phyloP scores from a whole-genome alignment of 2,113 vertebrate species.

The Syrrhaptes paradoxus region DNA sequence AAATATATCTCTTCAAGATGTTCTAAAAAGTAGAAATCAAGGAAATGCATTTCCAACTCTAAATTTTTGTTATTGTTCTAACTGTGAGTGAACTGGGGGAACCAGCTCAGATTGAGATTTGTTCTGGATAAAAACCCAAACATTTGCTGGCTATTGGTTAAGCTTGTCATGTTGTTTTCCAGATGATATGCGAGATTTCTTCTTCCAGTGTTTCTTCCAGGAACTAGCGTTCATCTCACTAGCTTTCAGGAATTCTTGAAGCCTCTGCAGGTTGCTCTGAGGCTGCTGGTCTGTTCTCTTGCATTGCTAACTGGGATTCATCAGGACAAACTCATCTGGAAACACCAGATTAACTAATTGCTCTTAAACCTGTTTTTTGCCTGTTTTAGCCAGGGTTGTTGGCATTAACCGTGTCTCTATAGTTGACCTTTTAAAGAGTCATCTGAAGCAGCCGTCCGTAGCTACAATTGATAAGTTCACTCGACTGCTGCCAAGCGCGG shows the following conservation, averaged over 20 bases:
- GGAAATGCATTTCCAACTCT: background rate
- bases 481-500: background rate
- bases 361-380: background rate
- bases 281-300: background rate
- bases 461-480: background rate
- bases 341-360: background rate
- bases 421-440: background rate
- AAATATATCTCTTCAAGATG: background rate
- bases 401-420: background rate
- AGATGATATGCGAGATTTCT: background rate
- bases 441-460: background rate
- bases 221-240: background rate
- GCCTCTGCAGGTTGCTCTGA: background rate
- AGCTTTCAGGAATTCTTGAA: background rate
- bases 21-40: background rate
- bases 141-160: no score
- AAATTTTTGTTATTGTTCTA: background rate
- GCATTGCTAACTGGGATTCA: background rate
- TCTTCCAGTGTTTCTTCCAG: background rate
- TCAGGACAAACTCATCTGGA: background rate
- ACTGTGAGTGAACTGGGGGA: background rate
- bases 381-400: background rate
- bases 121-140: no score
- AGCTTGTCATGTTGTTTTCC: background rate
- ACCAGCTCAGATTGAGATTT: no score